Evolutionary conservation across 2,888 invertebrate genomes (phyloP).

Genomic region (Chymomyza fuscimana): DNA sequence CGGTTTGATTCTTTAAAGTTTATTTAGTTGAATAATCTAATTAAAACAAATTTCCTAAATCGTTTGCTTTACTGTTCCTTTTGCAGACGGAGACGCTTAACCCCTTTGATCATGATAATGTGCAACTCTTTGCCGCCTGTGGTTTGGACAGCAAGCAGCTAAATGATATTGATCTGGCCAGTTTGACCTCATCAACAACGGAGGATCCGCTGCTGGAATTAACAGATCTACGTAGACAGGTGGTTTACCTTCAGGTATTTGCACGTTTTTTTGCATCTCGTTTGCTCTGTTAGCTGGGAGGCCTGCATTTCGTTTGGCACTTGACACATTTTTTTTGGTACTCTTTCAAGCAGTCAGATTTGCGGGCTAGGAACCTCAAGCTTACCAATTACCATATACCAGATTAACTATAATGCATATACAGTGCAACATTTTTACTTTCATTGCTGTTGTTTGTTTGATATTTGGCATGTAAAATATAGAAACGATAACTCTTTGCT

Average conservation of each 20-base stretch:
- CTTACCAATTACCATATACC: background rate
- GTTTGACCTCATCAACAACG: conserved; percentile 81
- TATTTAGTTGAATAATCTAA: no score
- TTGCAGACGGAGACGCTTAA: conserved; percentile 91
- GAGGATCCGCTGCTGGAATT: conserved; percentile 85
- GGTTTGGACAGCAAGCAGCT: conserved; percentile 82
- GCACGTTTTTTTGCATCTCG: conserved; percentile 76
- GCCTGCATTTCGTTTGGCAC: background rate
- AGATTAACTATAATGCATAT: background rate
- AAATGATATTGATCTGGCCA: conserved; percentile 80
- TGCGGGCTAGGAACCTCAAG: background rate
- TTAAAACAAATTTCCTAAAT: background rate
- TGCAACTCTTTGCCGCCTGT: conserved; percentile 82
- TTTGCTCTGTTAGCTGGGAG: conserved; percentile 59
- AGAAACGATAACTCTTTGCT: background rate
- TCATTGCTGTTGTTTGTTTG: background rate
- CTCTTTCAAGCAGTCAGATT: background rate
- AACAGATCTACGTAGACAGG: conserved; percentile 89
- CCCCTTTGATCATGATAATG: conserved; percentile 89
- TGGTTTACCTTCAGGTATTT: conserved; percentile 88
- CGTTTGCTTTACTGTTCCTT: background rate
- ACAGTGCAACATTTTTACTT: background rate
- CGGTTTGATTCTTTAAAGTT: no score
- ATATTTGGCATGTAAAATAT: background rate
- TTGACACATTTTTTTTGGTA: background rate